Evolutionary conservation across 1,140 invertebrate species (phyloP).

Genomic region (Anastrepha ludens): DNA sequence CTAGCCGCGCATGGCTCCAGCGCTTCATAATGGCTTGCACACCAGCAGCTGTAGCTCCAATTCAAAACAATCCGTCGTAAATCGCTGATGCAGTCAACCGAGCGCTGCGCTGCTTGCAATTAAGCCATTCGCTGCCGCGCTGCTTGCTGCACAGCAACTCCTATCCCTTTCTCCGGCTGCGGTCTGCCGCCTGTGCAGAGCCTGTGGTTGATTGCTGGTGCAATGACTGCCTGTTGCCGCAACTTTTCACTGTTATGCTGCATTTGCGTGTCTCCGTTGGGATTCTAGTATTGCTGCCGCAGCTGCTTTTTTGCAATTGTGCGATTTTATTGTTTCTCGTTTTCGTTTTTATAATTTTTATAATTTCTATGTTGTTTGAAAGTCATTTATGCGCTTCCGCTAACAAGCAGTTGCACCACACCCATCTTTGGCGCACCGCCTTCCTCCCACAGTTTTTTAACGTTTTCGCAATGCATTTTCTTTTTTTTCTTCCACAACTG

Average conservation of each 20-base stretch:
- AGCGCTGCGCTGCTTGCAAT: background rate
- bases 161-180: background rate
- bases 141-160: background rate
- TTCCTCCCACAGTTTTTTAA: background rate
- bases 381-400: background rate
- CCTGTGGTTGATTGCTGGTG: background rate
- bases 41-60: background rate
- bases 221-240: conserved; percentile 36
- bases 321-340: background rate
- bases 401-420: background rate
- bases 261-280: conserved; percentile 22
- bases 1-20: background rate
- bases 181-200: background rate
- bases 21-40: too few species aligned
- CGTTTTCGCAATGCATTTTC: background rate
- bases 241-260: conserved; percentile 23
- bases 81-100: background rate
- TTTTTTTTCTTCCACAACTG: background rate
- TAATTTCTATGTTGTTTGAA: background rate
- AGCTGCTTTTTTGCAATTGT: background rate
- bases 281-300: background rate
- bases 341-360: background rate
- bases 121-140: background rate
- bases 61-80: background rate
- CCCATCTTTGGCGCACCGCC: background rate